Conservation (phyloP, 2,888 invertebrate genomes). For the Hermodice carunculata region DNA sequence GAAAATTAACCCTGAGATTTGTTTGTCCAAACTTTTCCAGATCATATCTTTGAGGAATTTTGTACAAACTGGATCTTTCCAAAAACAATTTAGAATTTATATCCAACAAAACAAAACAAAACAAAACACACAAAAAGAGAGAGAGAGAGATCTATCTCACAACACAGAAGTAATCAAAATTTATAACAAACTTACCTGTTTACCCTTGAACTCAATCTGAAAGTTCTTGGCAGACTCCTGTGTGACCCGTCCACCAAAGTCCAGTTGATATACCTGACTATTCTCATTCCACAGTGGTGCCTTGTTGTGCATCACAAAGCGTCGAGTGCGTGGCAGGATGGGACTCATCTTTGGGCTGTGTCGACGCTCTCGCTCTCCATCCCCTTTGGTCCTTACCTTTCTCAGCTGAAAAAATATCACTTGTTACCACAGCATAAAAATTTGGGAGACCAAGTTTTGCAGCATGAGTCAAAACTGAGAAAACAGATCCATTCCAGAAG, state of each 20-base stretch:
- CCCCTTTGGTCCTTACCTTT: slow-evolving; percentile 5
- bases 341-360: slow-evolving; percentile 10
- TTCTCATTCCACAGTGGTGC: slow-evolving; percentile 99
- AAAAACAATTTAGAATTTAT: too few relatives aligned
- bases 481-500: too few relatives aligned
- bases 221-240: slow-evolving; percentile 99
- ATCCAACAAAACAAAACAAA: too few relatives aligned
- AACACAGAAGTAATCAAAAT: not conserved
- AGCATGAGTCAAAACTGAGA: too few relatives aligned
- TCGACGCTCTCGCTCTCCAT: slow-evolving; percentile 4
- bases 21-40: too few relatives aligned
- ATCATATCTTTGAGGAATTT: too few relatives aligned
- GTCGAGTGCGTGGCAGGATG: slow-evolving; percentile 12
- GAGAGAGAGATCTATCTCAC: too few relatives aligned
- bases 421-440: too few relatives aligned
- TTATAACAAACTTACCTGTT: slow-evolving; percentile 78
- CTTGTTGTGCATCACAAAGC: slow-evolving; percentile 89
- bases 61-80: too few relatives aligned
- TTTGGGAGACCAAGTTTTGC: too few relatives aligned
- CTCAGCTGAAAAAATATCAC: slow-evolving; percentile 20
- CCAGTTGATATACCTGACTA: slow-evolving; percentile 98
- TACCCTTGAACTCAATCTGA: slow-evolving; percentile 96
- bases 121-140: too few relatives aligned
- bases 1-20: too few relatives aligned
- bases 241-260: slow-evolving; percentile 98